Evolutionary conservation across 2,797 vertebrate species (phyloP).

Genomic region (Acipenser oxyrinchus): DNA sequence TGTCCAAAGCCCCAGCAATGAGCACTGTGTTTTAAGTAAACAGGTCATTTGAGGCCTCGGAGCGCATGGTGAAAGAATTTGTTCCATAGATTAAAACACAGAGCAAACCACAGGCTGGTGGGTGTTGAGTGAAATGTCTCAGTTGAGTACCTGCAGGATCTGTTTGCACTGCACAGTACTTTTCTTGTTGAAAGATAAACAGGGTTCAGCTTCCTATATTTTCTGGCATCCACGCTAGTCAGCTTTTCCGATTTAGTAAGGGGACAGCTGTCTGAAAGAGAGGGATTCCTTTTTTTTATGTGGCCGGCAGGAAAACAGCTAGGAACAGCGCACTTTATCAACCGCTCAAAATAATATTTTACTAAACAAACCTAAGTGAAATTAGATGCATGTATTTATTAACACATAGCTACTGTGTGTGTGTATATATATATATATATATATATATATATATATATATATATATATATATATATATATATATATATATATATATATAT

Average conservation of each 20-base stretch:
- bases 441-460: neutral
- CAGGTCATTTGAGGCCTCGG: neutral
- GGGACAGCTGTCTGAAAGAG: too few relatives aligned
- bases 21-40: neutral
- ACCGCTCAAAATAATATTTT: too few relatives aligned
- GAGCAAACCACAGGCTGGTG: neutral
- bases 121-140: neutral
- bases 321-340: too few relatives aligned
- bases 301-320: too few relatives aligned
- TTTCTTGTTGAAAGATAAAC: constrained; percentile 4
- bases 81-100: neutral
- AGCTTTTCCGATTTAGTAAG: too few relatives aligned
- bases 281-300: too few relatives aligned
- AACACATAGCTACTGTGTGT: neutral
- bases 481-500: too few relatives aligned
- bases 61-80: constrained; percentile 10
- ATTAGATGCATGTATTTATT: too few relatives aligned
- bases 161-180: neutral
- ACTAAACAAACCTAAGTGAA: too few relatives aligned
- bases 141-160: neutral
- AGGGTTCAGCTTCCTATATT: neutral
- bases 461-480: neutral
- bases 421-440: neutral
- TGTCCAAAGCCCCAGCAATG: constrained; percentile 2
- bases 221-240: neutral